These are phyloP conservation scores for Alca torda DNA, from an alignment of 2,797 vertebrate genomes.

Conservation along the genomic window DNA sequence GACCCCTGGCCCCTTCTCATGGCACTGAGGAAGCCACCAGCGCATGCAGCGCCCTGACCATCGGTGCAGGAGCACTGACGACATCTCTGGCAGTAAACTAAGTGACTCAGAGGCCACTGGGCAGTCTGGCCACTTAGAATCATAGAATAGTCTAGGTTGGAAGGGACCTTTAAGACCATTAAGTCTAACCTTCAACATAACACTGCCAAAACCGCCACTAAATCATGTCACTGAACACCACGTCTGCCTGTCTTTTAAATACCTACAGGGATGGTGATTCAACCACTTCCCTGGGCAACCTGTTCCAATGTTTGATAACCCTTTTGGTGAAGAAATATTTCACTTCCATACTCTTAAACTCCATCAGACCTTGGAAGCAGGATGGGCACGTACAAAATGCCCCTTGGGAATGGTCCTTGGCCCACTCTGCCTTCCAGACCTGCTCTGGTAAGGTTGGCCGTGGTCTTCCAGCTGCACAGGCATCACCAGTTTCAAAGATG, in stretches of 20 bases:
- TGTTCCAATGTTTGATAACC: background rate
- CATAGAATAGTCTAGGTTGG: background rate
- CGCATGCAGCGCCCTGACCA: accelerated
- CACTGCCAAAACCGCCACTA: background rate
- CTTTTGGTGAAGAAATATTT: background rate
- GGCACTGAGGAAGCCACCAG: background rate
- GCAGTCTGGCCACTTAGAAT: background rate
- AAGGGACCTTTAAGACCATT: background rate
- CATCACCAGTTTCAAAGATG: background rate
- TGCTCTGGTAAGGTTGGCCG: background rate
- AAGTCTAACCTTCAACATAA: background rate
- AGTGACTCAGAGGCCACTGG: accelerated
- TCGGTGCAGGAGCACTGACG: background rate
- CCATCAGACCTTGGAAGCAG: background rate
- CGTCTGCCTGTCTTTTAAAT: background rate
- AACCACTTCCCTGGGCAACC: background rate
- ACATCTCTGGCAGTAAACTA: background rate
- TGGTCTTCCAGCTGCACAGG: background rate
- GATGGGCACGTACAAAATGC: background rate
- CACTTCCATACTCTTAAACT: background rate
- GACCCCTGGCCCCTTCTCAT: background rate
- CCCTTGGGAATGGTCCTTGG: background rate
- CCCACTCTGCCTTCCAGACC: background rate
- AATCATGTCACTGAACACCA: background rate
- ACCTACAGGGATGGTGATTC: background rate